These are phyloP conservation scores for Hassar affinis DNA, from an alignment of 2,113 vertebrate species.

Conservation along the genomic window DNA sequence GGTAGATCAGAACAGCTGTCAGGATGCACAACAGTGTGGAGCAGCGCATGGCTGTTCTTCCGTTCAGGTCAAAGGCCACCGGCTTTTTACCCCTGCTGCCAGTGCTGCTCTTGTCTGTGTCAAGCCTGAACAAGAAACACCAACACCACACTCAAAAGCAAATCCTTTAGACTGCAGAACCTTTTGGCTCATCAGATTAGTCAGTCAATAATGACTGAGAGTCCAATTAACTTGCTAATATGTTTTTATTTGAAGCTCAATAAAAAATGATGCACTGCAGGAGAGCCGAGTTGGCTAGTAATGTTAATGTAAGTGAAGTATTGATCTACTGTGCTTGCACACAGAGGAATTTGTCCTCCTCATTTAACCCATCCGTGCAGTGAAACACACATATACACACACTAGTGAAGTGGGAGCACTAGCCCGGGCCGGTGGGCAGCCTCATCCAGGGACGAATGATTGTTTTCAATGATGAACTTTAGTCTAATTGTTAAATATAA, in stretches of 20 bases:
- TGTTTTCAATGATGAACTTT: too few relatives aligned
- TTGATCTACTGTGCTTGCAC: too few relatives aligned
- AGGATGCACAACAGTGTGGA: slow-evolving; percentile 80
- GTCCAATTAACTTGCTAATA: not conserved
- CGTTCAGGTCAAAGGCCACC: slow-evolving; percentile 44
- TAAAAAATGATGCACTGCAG: not conserved
- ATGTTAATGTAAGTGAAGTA: too few relatives aligned
- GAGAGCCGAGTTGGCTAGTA: not conserved
- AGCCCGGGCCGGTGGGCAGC: too few relatives aligned
- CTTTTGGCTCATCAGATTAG: not conserved
- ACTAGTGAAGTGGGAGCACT: too few relatives aligned
- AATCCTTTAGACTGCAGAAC: not conserved
- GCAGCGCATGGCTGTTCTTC: slow-evolving; percentile 75
- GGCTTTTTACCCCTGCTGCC: slow-evolving; percentile 52
- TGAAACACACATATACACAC: too few relatives aligned
- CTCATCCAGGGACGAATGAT: too few relatives aligned
- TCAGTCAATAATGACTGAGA: slow-evolving; percentile 13
- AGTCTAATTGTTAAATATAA: too few relatives aligned
- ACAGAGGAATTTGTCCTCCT: too few relatives aligned
- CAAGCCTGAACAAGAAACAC: slow-evolving; percentile 59
- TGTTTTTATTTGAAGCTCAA: not conserved
- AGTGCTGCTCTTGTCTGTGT: slow-evolving; percentile 41
- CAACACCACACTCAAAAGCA: not conserved
- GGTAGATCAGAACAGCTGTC: slow-evolving; percentile 78
- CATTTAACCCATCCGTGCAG: too few relatives aligned